A percentile compares a stretch with the other conserved stretches of the same genome.
Conservation (phyloP, 2,888 invertebrate genomes). For the Diarsia brunnea region DNA sequence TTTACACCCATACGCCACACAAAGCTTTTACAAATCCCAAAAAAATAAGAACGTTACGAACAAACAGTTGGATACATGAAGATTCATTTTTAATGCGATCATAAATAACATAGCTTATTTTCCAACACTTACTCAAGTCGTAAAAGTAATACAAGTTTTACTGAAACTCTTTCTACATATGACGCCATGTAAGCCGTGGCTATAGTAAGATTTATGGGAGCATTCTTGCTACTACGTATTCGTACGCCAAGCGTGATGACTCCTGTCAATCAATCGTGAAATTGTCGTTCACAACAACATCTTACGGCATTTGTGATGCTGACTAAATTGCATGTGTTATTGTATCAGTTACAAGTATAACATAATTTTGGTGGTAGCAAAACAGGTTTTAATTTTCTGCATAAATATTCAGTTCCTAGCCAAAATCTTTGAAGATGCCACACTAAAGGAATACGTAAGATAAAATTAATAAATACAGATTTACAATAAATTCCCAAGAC, state of each 20-base stretch:
- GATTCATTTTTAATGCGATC: slow-evolving; percentile 43
- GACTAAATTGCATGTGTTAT: slow-evolving; percentile 39
- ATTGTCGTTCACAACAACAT: slow-evolving; percentile 76
- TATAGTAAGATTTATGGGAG: slow-evolving; percentile 84
- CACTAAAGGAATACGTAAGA: slow-evolving; percentile 46
- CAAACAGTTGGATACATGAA: slow-evolving; percentile 41
- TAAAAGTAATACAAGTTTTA: slow-evolving; percentile 37
- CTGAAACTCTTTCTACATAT: slow-evolving; percentile 25
- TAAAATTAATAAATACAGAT: slow-evolving; percentile 73
- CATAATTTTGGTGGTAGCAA: neutral
- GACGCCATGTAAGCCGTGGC: slow-evolving; percentile 76
- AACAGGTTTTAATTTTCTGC: neutral
- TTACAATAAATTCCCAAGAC: slow-evolving; percentile 70
- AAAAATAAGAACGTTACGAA: slow-evolving; percentile 33
- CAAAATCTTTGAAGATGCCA: neutral
- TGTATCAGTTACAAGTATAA: neutral
- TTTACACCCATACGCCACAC: slow-evolving; percentile 12
- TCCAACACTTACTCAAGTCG: slow-evolving; percentile 44
- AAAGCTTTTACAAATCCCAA: slow-evolving; percentile 40
- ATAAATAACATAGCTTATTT: slow-evolving; percentile 51
- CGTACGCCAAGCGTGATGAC: slow-evolving; percentile 82
- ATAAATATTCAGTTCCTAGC: neutral
- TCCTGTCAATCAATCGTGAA: slow-evolving; percentile 86
- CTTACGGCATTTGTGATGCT: slow-evolving; percentile 55
- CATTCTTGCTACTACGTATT: slow-evolving; percentile 79